Evolutionary conservation across 2,888 invertebrate species (phyloP).

Genomic region (Lumbricus terrestris): DNA sequence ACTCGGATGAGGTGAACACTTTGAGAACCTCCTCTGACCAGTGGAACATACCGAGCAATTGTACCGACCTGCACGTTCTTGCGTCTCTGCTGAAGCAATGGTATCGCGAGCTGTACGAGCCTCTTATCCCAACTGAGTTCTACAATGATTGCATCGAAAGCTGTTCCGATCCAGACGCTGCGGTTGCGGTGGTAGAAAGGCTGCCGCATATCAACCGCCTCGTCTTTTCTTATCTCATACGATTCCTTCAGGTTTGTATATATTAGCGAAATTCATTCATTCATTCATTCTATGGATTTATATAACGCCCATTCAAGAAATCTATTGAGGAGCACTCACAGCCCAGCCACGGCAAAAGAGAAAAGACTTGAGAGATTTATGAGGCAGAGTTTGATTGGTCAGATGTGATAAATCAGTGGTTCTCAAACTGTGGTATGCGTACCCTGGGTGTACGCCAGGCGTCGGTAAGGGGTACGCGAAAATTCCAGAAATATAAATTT

Average conservation of each 20-base stretch:
- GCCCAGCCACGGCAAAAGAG: too few relatives aligned
- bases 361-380: too few relatives aligned
- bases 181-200: conserved; percentile 78
- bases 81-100: conserved; percentile 90
- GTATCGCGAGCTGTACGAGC: conserved; percentile 89
- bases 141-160: conserved; percentile 76
- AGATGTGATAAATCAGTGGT: too few relatives aligned
- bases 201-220: conserved; percentile 86
- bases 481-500: too few relatives aligned
- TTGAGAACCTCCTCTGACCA: conserved; percentile 85
- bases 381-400: too few relatives aligned
- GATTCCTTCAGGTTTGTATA: conserved; percentile 67
- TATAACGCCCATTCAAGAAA: too few relatives aligned
- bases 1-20: conserved; percentile 87
- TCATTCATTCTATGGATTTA: too few relatives aligned
- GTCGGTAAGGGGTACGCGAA: too few relatives aligned
- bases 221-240: conserved; percentile 72
- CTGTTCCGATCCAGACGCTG: conserved; percentile 71
- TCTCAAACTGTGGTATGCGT: too few relatives aligned
- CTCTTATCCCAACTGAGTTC: conserved; percentile 85
- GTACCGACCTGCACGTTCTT: conserved; percentile 82
- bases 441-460: too few relatives aligned
- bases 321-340: too few relatives aligned
- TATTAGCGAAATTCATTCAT: conserved; percentile 25
- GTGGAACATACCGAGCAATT: conserved; percentile 72